Percentiles rank a stretch among this genome's conserved stretches.
Evolutionary conservation across 2,888 invertebrate species (phyloP).

Genomic region (Apamea epomidion): DNA sequence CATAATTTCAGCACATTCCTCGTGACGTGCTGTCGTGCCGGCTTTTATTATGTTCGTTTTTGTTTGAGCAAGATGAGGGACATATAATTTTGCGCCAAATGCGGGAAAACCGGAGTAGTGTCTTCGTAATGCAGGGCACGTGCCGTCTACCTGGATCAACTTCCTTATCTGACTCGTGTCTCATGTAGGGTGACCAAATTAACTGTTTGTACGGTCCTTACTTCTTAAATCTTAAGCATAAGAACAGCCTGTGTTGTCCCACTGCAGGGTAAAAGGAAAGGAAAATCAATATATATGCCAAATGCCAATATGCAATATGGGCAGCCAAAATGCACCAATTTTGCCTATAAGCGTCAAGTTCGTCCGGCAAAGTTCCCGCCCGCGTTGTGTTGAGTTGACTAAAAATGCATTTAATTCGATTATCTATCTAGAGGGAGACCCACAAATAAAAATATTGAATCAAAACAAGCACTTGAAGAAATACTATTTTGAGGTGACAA

Average conservation of each 20-base stretch:
- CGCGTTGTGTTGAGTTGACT: too few relatives aligned
- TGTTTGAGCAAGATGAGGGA: constrained; percentile 26
- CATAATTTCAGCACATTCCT: constrained; percentile 29
- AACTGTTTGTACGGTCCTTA: not conserved
- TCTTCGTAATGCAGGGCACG: constrained; percentile 62
- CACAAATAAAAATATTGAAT: too few relatives aligned
- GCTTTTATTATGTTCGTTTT: constrained; percentile 36
- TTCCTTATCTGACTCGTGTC: constrained; percentile 75
- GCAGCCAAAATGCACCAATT: too few relatives aligned
- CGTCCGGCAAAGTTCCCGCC: too few relatives aligned
- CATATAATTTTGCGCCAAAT: constrained; percentile 54
- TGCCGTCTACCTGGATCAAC: constrained; percentile 75
- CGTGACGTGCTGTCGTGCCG: constrained; percentile 21
- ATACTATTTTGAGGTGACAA: too few relatives aligned
- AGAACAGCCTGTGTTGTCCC: not conserved
- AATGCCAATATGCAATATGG: too few relatives aligned
- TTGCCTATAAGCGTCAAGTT: too few relatives aligned
- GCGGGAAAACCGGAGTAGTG: constrained; percentile 56
- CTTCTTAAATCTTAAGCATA: not conserved
- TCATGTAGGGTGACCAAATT: constrained; percentile 50
- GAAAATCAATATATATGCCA: too few relatives aligned
- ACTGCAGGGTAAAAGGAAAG: not conserved
- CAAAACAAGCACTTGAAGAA: too few relatives aligned
- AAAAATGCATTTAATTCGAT: too few relatives aligned
- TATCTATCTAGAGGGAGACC: too few relatives aligned